Conservation (phyloP, 2,888 invertebrate genomes). For the Sarcophaga variegata region DNA sequence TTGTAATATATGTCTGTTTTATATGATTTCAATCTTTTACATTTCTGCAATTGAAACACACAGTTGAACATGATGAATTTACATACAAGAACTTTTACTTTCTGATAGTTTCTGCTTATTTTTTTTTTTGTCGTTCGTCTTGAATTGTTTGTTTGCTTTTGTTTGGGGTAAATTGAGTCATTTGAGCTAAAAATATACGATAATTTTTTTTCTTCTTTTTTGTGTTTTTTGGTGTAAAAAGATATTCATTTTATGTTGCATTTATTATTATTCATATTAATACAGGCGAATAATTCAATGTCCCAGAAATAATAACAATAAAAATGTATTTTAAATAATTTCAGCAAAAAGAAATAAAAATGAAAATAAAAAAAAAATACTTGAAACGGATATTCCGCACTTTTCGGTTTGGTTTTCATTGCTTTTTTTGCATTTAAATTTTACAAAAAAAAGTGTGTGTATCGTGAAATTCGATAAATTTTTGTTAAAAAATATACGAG, state of each 20-base stretch:
- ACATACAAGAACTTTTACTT: slow-evolving; percentile 34
- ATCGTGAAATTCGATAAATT: too few relatives aligned
- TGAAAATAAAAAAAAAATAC: not conserved
- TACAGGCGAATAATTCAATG: not conserved
- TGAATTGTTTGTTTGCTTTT: not conserved
- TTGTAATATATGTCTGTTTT: too few relatives aligned
- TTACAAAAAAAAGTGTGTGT: not conserved
- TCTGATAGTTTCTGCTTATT: not conserved
- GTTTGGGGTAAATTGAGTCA: slow-evolving; percentile 48
- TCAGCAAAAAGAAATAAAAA: not conserved
- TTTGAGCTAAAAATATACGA: slow-evolving; percentile 58
- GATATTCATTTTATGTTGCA: slow-evolving; percentile 46
- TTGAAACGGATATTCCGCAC: not conserved
- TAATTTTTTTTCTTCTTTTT: slow-evolving; percentile 12
- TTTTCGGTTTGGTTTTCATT: not conserved
- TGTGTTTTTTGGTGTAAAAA: not conserved
- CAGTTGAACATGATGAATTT: slow-evolving; percentile 39
- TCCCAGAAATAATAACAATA: not conserved
- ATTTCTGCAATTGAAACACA: not conserved
- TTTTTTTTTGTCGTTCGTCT: not conserved
- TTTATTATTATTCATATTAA: not conserved
- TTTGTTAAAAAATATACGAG: too few relatives aligned
- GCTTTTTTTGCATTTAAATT: not conserved
- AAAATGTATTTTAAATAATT: not conserved
- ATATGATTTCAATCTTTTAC: not conserved